Evolutionary conservation across 2,888 invertebrate genomes (phyloP).

Genomic region (Cantharis rufa): DNA sequence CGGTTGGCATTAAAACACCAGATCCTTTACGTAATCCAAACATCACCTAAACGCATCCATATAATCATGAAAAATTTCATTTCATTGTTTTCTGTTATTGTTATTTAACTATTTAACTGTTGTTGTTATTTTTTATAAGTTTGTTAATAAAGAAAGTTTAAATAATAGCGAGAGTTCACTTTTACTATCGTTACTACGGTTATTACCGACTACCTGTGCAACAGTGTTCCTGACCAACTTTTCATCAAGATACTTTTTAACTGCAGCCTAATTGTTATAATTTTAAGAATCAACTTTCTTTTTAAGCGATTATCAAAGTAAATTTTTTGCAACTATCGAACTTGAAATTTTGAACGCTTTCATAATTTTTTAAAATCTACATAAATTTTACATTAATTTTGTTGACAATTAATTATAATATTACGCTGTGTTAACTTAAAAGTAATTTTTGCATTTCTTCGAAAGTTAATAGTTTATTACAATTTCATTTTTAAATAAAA

Average conservation of each 20-base stretch:
- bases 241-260: no score
- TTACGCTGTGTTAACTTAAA: neutral
- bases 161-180: conserved; percentile 15
- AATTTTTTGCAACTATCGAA: neutral
- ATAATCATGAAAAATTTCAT: neutral
- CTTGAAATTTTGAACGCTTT: neutral
- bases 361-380: neutral
- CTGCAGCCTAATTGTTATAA: neutral
- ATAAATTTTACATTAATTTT: neutral
- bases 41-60: neutral
- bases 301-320: neutral
- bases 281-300: neutral
- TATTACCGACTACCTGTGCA: neutral
- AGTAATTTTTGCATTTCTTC: neutral
- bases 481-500: neutral
- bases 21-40: neutral
- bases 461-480: neutral
- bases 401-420: neutral
- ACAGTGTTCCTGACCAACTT: neutral
- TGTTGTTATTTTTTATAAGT: conserved; percentile 15
- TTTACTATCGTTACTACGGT: conserved; percentile 10
- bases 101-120: conserved; percentile 22
- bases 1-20: conserved; percentile 5
- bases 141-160: conserved; percentile 26
- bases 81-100: conserved; percentile 15